Evolutionary conservation across 2,888 invertebrate species (phyloP), one percentile per base, ranked within the genome.

Genomic region (Chymomyza procnemis): DNA sequence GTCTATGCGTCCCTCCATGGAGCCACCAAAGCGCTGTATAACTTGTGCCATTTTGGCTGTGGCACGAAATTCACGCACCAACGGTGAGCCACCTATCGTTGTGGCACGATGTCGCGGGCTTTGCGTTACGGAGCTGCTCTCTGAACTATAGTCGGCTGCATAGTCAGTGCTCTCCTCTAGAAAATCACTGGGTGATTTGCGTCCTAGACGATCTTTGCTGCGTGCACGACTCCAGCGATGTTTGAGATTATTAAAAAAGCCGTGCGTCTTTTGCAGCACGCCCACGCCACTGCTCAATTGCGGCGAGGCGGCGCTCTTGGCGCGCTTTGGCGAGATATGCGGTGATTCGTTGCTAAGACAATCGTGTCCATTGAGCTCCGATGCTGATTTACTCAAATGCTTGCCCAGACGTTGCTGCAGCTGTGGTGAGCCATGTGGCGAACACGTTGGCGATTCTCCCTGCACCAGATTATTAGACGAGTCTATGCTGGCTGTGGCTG

Each of bases 141-240:
- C 95, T 0, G 96, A 96, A 81, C 96, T 96, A 85, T 95, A 94
- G 90, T 96, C 96, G 47, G 96, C 96, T 0, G 95, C 95, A 90
- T 95, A 95, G 85, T 95, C 95, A 9, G 94, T 93, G 74, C 94
- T 94, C 82, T 94, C 94, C 16, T 93, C 92, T 0, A 93, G 92
- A 18, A 93, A 90, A 4, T 93, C 92, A 65, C 92, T 92, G 47
- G 93, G 93, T 3, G 93, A 92, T 81, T 93, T 93, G 86, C 93
- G 93, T 4, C 90, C 90, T 16, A 86, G 60, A 73, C 95, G 92
- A 88, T 96, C 95, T 87, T 94, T 94, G 85, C 95, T 95, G 62
- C 93, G 92, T 74, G 95, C 94, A 58, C 95, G 93, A 75, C 94
- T 93, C 95, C 95, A 96, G 60, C 96, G 95, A 87, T 94, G 95